Evolutionary conservation across 2,797 vertebrate species (phyloP).

Genomic region (Mastacembelus armatus): DNA sequence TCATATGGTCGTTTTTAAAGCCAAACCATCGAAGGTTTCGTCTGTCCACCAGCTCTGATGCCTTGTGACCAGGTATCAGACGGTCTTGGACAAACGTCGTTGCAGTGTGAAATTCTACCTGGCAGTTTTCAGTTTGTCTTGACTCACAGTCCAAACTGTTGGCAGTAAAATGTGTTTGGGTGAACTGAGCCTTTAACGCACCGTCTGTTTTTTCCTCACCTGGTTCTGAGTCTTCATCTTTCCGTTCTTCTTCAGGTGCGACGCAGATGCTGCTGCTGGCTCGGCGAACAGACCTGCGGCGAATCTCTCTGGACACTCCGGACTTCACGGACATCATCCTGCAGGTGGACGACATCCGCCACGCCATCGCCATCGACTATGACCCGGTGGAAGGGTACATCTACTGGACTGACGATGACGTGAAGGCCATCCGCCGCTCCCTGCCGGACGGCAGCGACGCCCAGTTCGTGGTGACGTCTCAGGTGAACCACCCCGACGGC

Average conservation of each 20-base stretch:
- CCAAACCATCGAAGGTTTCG: too few relatives aligned
- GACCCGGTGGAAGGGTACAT: conserved; percentile 94
- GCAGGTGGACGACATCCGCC: conserved; percentile 94
- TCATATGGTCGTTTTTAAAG: too few relatives aligned
- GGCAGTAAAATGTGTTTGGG: too few relatives aligned
- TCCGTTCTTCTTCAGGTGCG: conserved; percentile 82
- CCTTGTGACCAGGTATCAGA: too few relatives aligned
- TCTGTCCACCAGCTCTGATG: too few relatives aligned
- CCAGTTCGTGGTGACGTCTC: conserved; percentile 92
- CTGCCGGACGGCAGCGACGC: conserved; percentile 89
- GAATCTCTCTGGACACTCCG: conserved; percentile 94
- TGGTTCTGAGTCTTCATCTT: neutral
- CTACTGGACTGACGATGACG: conserved; percentile 98
- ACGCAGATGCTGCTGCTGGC: conserved; percentile 92
- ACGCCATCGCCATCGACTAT: conserved; percentile 97
- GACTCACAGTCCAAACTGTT: too few relatives aligned
- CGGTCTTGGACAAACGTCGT: too few relatives aligned
- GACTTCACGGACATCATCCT: conserved; percentile 96
- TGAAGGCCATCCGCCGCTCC: conserved; percentile 92
- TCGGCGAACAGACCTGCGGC: conserved; percentile 91
- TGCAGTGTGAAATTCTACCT: too few relatives aligned
- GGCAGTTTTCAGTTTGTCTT: too few relatives aligned
- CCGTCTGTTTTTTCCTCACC: too few relatives aligned
- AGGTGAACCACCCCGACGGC: conserved; percentile 95
- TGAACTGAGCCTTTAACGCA: neutral